A percentile compares a stretch with the other conserved stretches of the same genome.
Conservation (phyloP, 2,113 vertebrate species). For the Chroicocephalus ridibundus region DNA sequence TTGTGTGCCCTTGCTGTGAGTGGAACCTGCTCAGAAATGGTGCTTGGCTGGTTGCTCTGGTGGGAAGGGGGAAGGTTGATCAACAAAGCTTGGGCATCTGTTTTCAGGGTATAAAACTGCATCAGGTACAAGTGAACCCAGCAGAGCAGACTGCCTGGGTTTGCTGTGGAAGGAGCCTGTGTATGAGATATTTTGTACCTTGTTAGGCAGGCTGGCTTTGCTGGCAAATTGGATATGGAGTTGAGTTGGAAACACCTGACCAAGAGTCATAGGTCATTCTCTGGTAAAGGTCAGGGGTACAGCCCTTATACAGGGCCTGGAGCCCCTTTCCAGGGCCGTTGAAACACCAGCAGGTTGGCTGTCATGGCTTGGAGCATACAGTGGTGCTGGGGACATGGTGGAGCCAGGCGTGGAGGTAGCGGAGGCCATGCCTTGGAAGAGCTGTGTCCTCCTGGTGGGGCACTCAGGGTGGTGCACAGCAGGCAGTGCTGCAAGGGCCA, state of each 20-base stretch:
- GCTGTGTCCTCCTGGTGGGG: background rate
- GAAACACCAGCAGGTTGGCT: background rate
- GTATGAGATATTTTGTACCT: background rate
- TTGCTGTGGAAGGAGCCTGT: background rate
- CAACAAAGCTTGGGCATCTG: background rate
- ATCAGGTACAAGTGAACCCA: background rate
- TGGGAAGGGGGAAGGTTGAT: background rate
- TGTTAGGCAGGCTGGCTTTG: background rate
- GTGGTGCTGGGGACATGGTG: too few species aligned
- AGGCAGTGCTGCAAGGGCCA: background rate
- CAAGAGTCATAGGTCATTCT: background rate
- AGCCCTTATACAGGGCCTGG: background rate
- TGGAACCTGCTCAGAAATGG: background rate
- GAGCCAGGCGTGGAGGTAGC: accelerated
- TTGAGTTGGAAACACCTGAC: background rate
- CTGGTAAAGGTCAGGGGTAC: too few species aligned
- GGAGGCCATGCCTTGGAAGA: background rate
- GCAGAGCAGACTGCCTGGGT: background rate
- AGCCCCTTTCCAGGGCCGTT: background rate
- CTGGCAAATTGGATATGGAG: background rate
- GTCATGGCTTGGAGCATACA: too few species aligned
- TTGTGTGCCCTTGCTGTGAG: background rate
- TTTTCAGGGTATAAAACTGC: background rate
- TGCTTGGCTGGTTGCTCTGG: background rate
- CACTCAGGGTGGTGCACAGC: too few species aligned